Percentiles rank a stretch among this genome's conserved stretches.
These are phyloP conservation scores for Urocyon cinereoargenteus DNA, from an alignment of 2,797 vertebrate species.

Conservation along the genomic window DNA sequence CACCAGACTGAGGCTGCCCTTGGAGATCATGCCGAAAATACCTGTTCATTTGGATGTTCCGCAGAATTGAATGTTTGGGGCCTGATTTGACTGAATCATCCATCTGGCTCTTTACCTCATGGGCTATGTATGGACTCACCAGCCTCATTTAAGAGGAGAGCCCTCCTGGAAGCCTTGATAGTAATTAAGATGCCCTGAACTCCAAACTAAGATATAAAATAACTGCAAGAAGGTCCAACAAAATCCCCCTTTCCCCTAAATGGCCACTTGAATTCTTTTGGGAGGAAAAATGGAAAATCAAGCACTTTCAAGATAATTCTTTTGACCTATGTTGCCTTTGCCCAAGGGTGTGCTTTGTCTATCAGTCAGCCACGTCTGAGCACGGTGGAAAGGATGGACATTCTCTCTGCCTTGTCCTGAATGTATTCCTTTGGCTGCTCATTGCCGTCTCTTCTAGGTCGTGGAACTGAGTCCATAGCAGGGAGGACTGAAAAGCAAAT, in stretches of 20 bases:
- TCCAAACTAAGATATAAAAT: background rate
- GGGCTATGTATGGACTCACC: background rate
- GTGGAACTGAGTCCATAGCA: background rate
- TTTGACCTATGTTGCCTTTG: background rate
- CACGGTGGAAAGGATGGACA: accelerated
- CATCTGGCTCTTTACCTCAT: background rate
- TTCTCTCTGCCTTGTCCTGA: background rate
- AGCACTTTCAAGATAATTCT: background rate
- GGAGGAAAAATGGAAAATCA: background rate
- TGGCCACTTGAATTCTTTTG: background rate
- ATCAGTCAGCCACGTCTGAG: background rate
- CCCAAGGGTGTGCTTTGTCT: background rate
- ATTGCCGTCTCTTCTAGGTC: background rate
- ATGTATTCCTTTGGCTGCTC: too few species aligned
- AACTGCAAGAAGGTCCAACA: background rate
- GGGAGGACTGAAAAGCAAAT: background rate
- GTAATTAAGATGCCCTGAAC: accelerated
- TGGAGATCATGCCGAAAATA: accelerated
- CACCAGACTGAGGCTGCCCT: background rate
- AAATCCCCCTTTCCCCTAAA: background rate
- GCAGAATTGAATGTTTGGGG: background rate
- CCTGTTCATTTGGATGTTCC: background rate
- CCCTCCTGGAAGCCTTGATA: background rate
- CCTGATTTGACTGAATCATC: background rate
- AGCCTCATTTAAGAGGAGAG: background rate